A percentile compares a stretch with the other conserved stretches of the same genome.
Evolutionary conservation across 2,113 vertebrate species (phyloP).

Genomic region (Chauna torquata): DNA sequence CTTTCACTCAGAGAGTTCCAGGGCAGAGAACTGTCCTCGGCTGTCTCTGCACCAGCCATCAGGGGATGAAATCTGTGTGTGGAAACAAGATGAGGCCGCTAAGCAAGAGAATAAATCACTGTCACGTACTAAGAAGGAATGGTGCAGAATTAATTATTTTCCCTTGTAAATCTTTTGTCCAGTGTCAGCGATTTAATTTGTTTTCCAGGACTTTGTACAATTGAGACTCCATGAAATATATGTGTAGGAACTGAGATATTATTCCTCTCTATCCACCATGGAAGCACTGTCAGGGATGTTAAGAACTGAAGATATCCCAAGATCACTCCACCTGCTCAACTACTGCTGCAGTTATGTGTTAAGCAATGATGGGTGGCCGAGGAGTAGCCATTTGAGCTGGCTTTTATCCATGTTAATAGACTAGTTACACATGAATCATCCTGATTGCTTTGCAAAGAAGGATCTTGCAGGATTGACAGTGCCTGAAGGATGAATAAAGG

Average conservation of each 20-base stretch:
- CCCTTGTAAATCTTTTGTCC: background rate
- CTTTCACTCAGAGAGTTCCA: background rate
- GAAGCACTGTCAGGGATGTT: background rate
- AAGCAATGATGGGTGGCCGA: background rate
- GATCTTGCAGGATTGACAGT: background rate
- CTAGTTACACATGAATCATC: background rate
- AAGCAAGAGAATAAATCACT: background rate
- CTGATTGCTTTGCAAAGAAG: background rate
- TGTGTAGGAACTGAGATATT: background rate
- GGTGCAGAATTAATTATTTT: background rate
- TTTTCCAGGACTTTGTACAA: background rate
- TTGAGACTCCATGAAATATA: background rate
- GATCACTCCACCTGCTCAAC: background rate
- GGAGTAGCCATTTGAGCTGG: background rate
- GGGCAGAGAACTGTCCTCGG: background rate
- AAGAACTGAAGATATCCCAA: background rate
- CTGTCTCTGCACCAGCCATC: background rate
- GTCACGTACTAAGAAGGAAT: background rate
- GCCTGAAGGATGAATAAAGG: background rate
- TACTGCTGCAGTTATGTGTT: background rate
- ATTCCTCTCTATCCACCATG: background rate
- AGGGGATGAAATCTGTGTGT: constrained; percentile 57
- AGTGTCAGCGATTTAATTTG: background rate
- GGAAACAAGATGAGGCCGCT: background rate
- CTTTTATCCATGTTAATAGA: background rate